Percentiles rank a stretch among this genome's conserved stretches.
Evolutionary conservation across 2,888 invertebrate genomes (phyloP).

Genomic region (Euplexia lucipara): DNA sequence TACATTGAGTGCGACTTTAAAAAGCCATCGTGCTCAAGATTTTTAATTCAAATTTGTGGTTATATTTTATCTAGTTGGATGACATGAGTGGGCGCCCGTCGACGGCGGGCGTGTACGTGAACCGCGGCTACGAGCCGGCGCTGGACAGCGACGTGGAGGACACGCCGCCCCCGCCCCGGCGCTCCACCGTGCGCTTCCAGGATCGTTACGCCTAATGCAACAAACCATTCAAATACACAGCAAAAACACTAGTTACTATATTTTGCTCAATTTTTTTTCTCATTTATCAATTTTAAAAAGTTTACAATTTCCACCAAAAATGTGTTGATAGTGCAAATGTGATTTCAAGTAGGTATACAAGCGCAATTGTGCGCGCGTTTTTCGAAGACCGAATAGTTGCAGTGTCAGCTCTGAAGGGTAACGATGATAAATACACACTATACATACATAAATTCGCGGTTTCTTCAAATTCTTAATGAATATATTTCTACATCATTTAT

Average conservation of each 20-base stretch:
- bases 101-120: conserved; percentile 83
- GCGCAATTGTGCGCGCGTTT: too few relatives aligned
- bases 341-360: too few relatives aligned
- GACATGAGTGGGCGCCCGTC: conserved; percentile 73
- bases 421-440: too few relatives aligned
- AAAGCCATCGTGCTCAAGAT: not conserved
- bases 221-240: not conserved
- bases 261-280: too few relatives aligned
- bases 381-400: not conserved
- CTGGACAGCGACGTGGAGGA: conserved; percentile 92
- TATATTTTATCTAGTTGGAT: conserved; percentile 79
- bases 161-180: conserved; percentile 85
- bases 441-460: too few relatives aligned
- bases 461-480: too few relatives aligned
- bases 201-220: conserved; percentile 67
- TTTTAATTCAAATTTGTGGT: not conserved
- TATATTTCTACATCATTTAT: too few relatives aligned
- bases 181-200: conserved; percentile 82
- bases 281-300: not conserved
- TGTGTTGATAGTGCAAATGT: too few relatives aligned
- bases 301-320: too few relatives aligned
- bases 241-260: too few relatives aligned
- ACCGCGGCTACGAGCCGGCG: conserved; percentile 94
- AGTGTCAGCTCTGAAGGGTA: too few relatives aligned
- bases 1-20: conserved; percentile 17